Evolutionary conservation across 2,113 vertebrate species (phyloP), one percentile per base, ranked within the genome.

Genomic region (Cyphomyrus plagiostoma): DNA sequence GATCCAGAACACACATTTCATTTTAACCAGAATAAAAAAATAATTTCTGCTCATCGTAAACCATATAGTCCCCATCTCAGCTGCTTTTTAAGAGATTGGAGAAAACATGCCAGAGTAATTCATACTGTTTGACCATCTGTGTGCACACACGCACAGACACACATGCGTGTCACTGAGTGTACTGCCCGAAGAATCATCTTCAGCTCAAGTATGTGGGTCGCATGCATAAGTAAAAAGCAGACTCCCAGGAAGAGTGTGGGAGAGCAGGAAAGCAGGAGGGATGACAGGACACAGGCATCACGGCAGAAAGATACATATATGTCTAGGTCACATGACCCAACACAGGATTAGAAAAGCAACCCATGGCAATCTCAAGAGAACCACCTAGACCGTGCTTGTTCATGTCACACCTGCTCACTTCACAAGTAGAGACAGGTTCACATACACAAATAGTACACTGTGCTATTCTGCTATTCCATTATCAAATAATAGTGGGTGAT

Each of bases 121-220:
- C 70, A 77, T 89, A 30, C 58, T 77, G 58, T 48, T 46, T 49
- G 52, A 58, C 30, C n/a, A 39, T 88, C 17, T 45, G 42, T 48
- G 39, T 26, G 35, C n/a, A 17, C 45, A 17, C 23, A 39, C 4
- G 3, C 66, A 53, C 8, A 21, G 26, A 23, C 39, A 4, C 17
- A 11, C 62, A 42, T 5, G 45, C 13, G 13, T 88, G 56, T 74
- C 39, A 26, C 15, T 52, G 26, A 80, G 26, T 89, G 88, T 77
- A 50, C 45, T 11, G 74, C 46, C 70, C 17, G 48, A 89, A 21
- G 46, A 52, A 48, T 45, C 23, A 85, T 86, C 39, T 66, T 83
- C 52, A 89, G 13, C 84, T 11, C 45, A 70, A 62, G 53, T 80
- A 66, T 88, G 87, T 53, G 58, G 42, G 42, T 62, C n/a, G 87